Evolutionary conservation across 2,113 vertebrate genomes (phyloP).

Genomic region (Tachysurus fulvidraco): DNA sequence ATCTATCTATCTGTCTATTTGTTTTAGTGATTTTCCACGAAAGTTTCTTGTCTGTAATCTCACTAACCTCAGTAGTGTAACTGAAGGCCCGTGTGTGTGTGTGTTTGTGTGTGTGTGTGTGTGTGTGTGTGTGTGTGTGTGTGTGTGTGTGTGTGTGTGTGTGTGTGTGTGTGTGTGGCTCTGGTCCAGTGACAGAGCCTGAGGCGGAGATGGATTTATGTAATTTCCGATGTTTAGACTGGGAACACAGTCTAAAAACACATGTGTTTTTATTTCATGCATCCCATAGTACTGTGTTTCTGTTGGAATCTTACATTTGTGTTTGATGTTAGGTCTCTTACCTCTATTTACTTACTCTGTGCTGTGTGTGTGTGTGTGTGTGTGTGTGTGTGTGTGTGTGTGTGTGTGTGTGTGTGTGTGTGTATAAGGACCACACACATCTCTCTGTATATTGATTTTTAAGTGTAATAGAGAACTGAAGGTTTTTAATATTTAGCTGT

Average conservation of each 20-base stretch:
- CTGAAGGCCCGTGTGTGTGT: not conserved
- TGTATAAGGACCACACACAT: not conserved
- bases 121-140: conserved; percentile 7
- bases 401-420: conserved; percentile 20
- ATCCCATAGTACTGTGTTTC: conserved; percentile 14
- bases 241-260: conserved; percentile 11
- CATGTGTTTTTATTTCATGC: conserved; percentile 45
- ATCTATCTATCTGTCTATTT: too few species aligned
- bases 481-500: not conserved
- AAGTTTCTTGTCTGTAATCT: conserved; percentile 15
- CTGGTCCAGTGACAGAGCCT: not conserved
- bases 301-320: conserved; percentile 35
- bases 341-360: not conserved
- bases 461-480: not conserved
- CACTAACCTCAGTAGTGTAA: not conserved
- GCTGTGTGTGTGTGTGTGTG: not conserved
- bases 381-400: conserved; percentile 27
- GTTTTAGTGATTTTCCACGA: not conserved
- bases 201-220: conserved; percentile 28
- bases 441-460: not conserved
- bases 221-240: conserved; percentile 55
- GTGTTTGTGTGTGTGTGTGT: not conserved
- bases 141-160: not conserved
- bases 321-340: not conserved
- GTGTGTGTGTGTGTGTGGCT: conserved; percentile 8